Evolutionary conservation across 1,140 invertebrate genomes (phyloP).

Genomic region (Drosophila parvula): DNA sequence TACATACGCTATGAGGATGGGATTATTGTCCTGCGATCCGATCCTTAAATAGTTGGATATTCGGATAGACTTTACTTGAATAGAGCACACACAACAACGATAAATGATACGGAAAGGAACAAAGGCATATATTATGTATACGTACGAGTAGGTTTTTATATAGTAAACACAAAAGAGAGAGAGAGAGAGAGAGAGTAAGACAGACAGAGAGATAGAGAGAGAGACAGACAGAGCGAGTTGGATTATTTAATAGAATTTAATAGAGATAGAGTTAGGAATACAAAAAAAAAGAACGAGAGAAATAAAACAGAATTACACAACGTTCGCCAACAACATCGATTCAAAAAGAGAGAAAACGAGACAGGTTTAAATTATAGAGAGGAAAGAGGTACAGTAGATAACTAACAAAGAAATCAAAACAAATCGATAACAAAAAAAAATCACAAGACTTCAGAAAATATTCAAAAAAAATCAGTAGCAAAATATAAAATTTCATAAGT

Average conservation of each 20-base stretch:
- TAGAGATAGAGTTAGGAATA: constrained; percentile 36
- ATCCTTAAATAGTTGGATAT: constrained; percentile 39
- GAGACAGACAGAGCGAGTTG: constrained; percentile 48
- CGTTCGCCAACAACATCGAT: constrained; percentile 62
- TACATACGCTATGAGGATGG: constrained; percentile 7
- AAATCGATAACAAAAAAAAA: background rate
- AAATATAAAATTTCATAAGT: constrained; percentile 1
- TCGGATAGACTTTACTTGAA: constrained; percentile 50
- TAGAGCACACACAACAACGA: constrained; percentile 69
- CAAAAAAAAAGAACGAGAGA: constrained; percentile 21
- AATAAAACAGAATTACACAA: constrained; percentile 59
- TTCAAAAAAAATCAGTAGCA: constrained; percentile 1
- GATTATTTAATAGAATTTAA: constrained; percentile 42
- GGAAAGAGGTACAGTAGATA: constrained; percentile 10
- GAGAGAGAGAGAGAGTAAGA: constrained; percentile 53
- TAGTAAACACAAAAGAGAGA: constrained; percentile 58
- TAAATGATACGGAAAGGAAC: constrained; percentile 70
- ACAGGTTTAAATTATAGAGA: constrained; percentile 9
- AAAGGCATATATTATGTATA: constrained; percentile 79
- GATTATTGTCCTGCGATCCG: constrained; percentile 22
- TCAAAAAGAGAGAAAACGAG: constrained; percentile 38
- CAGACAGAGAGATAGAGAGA: constrained; percentile 59
- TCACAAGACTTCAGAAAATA: background rate
- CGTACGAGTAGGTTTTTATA: constrained; percentile 71
- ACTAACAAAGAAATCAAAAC: constrained; percentile 3